Conservation (phyloP, 2,797 vertebrate genomes). For the Distichodus sexfasciatus region DNA sequence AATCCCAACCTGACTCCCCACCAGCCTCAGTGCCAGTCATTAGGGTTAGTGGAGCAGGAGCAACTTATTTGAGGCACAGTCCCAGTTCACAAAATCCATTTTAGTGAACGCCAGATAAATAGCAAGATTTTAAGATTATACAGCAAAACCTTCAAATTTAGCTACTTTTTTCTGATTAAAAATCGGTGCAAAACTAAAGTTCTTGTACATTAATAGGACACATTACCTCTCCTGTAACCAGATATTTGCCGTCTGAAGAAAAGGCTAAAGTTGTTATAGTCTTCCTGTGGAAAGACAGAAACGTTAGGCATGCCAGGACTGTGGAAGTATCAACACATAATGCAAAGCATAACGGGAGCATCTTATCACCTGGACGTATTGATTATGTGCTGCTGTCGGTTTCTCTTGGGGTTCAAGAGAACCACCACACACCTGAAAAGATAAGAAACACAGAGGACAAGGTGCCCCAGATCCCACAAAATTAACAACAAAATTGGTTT, state of each 20-base stretch:
- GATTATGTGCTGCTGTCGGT: slow-evolving; percentile 89
- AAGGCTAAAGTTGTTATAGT: slow-evolving; percentile 92
- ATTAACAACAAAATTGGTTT: not conserved
- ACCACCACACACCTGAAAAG: slow-evolving; percentile 90
- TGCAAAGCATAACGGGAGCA: not conserved
- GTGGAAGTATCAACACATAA: too few species aligned
- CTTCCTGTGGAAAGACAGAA: slow-evolving; percentile 74
- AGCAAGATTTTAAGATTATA: not conserved
- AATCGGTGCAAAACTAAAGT: too few species aligned
- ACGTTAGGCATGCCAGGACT: too few species aligned
- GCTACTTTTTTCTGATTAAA: too few species aligned
- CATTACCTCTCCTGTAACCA: slow-evolving; percentile 95
- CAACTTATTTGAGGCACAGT: not conserved
- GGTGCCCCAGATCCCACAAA: not conserved
- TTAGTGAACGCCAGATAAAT: not conserved
- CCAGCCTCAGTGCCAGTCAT: not conserved
- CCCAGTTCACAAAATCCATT: not conserved
- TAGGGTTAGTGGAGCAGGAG: not conserved
- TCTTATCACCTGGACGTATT: slow-evolving; percentile 84
- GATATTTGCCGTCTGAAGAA: slow-evolving; percentile 89
- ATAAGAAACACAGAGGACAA: not conserved
- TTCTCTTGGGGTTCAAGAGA: slow-evolving; percentile 87
- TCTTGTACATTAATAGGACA: not conserved
- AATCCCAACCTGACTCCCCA: not conserved
- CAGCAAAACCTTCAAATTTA: not conserved